phyloP scores from a whole-genome alignment of 2,888 invertebrate genomes.

The Andricus curvator region DNA sequence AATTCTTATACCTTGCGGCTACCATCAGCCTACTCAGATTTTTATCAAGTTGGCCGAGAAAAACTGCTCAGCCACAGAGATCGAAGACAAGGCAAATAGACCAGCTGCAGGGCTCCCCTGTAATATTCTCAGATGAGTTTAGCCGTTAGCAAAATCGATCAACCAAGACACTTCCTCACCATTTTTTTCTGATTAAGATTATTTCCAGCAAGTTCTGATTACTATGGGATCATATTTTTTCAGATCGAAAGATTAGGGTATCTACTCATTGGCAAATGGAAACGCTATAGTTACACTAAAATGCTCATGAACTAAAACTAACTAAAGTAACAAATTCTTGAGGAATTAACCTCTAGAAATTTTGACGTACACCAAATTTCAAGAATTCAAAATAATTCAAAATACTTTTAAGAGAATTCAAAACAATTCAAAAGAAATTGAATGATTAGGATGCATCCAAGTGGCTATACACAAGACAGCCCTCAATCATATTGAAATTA shows the following conservation, averaged over 20 bases:
- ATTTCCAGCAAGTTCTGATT: not conserved
- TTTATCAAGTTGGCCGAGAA: not conserved
- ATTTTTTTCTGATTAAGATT: not conserved
- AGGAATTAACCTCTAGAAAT: too few species aligned
- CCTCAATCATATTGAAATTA: too few species aligned
- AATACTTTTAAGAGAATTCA: too few species aligned
- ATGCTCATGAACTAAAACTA: too few species aligned
- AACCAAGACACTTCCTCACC: not conserved
- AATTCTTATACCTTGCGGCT: not conserved
- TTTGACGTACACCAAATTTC: too few species aligned
- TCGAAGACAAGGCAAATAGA: constrained; percentile 56
- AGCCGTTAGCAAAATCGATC: not conserved
- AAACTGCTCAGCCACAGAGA: not conserved
- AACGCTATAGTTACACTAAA: too few species aligned
- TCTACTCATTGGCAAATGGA: too few species aligned
- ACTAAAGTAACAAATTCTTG: too few species aligned
- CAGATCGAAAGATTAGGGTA: not conserved
- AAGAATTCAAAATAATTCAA: too few species aligned
- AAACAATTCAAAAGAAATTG: too few species aligned
- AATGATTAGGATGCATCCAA: too few species aligned
- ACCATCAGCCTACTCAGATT: not conserved
- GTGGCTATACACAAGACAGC: too few species aligned
- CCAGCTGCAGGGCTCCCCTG: constrained; percentile 5
- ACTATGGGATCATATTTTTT: not conserved
- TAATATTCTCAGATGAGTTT: not conserved